Percentiles rank a stretch among this genome's conserved stretches.
phyloP scores from a whole-genome alignment of 2,113 vertebrate species.

The Raja brachyura region DNA sequence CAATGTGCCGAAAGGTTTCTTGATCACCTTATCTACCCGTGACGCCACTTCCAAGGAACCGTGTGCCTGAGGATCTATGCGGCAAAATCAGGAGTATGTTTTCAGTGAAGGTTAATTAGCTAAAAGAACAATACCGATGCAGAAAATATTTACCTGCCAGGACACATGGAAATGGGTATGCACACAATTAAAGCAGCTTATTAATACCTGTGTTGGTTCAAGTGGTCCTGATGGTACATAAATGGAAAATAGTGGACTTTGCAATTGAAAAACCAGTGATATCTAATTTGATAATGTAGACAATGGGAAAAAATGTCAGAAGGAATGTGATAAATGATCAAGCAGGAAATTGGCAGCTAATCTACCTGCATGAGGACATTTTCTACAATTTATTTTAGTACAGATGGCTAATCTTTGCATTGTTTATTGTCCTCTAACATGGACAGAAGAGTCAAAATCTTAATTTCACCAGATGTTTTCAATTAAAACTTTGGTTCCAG shows the following conservation, averaged over 20 bases:
- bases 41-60: too few species aligned
- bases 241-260: background rate
- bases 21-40: too few species aligned
- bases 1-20: too few species aligned
- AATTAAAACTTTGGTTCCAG: constrained; percentile 21
- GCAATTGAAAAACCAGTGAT: background rate
- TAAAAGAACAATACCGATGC: background rate
- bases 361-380: background rate
- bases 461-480: constrained; percentile 17
- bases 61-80: background rate
- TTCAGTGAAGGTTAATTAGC: background rate
- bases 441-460: constrained; percentile 10
- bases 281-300: background rate
- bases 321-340: constrained; percentile 19
- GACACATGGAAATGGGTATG: background rate
- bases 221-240: background rate
- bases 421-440: background rate
- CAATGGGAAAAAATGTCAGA: background rate
- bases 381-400: constrained; percentile 11
- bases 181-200: background rate
- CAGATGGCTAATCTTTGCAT: constrained; percentile 15
- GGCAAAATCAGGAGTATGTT: background rate
- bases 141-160: background rate
- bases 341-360: background rate
- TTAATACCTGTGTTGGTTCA: background rate